Conservation (phyloP, 1,140 invertebrate genomes). For the Neodiprion fabricii region DNA sequence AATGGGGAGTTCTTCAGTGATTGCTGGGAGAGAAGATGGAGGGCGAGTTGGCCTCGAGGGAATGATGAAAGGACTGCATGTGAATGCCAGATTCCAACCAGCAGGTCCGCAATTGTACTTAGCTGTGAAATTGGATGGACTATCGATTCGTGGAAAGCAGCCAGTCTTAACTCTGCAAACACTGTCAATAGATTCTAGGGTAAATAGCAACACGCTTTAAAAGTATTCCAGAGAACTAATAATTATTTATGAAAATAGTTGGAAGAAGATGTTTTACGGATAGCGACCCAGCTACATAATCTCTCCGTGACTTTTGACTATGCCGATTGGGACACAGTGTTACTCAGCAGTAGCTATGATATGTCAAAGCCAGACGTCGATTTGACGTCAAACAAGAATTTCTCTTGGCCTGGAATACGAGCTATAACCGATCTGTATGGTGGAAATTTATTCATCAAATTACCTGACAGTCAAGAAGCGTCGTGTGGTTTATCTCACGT, state of each 20-base stretch:
- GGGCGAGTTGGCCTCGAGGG: conserved; percentile 59
- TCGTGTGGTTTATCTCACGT: conserved; percentile 52
- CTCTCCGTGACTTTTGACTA: conserved; percentile 76
- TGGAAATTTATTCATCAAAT: conserved; percentile 49
- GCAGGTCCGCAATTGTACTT: conserved; percentile 66
- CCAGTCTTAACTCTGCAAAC: conserved; percentile 68
- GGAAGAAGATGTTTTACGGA: conserved; percentile 69
- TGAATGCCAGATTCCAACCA: conserved; percentile 64
- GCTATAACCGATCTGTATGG: conserved; percentile 54
- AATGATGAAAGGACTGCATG: conserved; percentile 56
- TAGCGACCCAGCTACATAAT: conserved; percentile 73
- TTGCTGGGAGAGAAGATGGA: conserved; percentile 69
- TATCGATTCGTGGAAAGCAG: conserved; percentile 70
- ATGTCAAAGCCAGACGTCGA: conserved; percentile 42
- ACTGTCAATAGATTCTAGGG: conserved; percentile 77
- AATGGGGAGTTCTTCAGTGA: conserved; percentile 73
- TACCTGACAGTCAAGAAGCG: conserved; percentile 53
- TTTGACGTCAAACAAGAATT: conserved; percentile 42
- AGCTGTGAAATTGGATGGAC: conserved; percentile 70
- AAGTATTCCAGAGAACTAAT: conserved; percentile 12
- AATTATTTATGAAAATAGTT: conserved; percentile 60
- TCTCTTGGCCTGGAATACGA: conserved; percentile 47
- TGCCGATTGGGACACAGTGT: conserved; percentile 59
- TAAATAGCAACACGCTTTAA: conserved; percentile 45
- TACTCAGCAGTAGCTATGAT: conserved; percentile 37